Evolutionary conservation across 1,140 invertebrate species (phyloP).

Genomic region (Brachionus rubens): DNA sequence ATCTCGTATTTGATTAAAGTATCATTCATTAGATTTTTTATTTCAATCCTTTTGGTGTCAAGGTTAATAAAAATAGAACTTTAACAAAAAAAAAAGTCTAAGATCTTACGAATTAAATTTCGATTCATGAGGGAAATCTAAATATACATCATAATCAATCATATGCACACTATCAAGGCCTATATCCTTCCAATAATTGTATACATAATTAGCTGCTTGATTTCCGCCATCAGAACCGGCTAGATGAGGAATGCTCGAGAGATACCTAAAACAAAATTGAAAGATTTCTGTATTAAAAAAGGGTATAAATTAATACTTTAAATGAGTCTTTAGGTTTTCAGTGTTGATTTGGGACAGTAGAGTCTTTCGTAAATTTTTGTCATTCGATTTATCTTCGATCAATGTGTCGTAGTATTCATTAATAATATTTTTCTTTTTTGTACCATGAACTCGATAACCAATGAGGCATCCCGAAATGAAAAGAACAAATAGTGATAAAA

Average conservation of each 20-base stretch:
- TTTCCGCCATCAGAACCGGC: constrained; percentile 18
- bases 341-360: not conserved
- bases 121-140: constrained; percentile 16
- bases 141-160: constrained; percentile 45
- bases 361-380: not conserved
- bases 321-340: not conserved
- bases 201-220: constrained; percentile 28
- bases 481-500: too few relatives aligned
- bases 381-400: too few relatives aligned
- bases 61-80: too few relatives aligned
- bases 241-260: constrained; percentile 29
- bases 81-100: too few relatives aligned
- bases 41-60: constrained; percentile 18
- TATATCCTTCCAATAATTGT: constrained; percentile 5
- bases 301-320: constrained; percentile 1
- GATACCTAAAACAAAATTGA: not conserved
- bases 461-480: too few relatives aligned
- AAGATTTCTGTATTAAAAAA: too few relatives aligned
- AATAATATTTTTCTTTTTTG: too few relatives aligned
- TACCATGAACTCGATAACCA: too few relatives aligned
- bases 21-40: not conserved
- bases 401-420: too few relatives aligned
- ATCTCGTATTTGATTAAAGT: not conserved
- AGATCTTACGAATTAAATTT: not conserved
- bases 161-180: constrained; percentile 28